phyloP scores from a whole-genome alignment of 2,888 invertebrate species.

The Strigamia maritima region DNA sequence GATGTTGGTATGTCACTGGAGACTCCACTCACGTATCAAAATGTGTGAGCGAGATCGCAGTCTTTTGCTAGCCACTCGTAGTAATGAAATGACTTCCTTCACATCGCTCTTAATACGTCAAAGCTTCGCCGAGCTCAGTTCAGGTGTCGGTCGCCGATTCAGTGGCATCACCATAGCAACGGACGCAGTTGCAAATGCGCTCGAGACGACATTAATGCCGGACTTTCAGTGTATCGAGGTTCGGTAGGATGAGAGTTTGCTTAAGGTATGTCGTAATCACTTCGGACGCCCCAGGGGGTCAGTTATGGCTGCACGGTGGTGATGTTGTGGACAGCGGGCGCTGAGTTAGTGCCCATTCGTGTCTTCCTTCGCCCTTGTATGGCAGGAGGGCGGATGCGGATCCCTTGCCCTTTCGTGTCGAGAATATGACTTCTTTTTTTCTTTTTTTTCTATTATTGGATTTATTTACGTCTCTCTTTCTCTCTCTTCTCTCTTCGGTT shows the following conservation, averaged over 20 bases:
- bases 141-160: background rate
- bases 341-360: constrained; percentile 18
- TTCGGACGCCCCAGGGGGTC: background rate
- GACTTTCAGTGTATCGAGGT: background rate
- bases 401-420: background rate
- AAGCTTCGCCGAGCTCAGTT: background rate
- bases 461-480: too few species aligned
- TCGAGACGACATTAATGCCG: background rate
- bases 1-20: background rate
- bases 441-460: background rate
- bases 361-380: background rate
- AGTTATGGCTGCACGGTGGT: constrained; percentile 22
- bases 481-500: too few species aligned
- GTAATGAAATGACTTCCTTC: background rate
- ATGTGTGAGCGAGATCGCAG: background rate
- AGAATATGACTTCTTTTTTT: background rate
- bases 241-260: background rate
- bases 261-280: constrained; percentile 3
- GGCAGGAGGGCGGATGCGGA: background rate
- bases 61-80: background rate
- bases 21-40: constrained; percentile 18
- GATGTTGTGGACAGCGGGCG: constrained; percentile 26
- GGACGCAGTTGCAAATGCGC: background rate
- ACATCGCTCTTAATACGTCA: background rate
- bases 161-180: background rate